These are phyloP conservation scores for Hippocampus abdominalis DNA, from an alignment of 2,113 vertebrate species.

Conservation along the genomic window DNA sequence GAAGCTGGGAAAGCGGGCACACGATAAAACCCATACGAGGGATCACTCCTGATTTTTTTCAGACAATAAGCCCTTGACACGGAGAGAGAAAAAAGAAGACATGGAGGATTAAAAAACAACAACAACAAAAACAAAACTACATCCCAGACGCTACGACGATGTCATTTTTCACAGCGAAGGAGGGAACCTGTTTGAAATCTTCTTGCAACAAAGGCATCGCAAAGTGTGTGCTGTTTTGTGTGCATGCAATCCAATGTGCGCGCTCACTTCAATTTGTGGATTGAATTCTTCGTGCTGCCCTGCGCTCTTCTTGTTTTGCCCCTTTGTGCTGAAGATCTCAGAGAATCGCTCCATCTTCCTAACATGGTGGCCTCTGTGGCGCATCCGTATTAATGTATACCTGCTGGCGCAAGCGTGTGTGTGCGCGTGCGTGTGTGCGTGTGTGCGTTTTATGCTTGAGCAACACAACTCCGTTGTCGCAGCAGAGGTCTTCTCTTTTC, in stretches of 20 bases:
- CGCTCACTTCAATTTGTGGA: conserved; percentile 42
- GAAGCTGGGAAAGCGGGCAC: conserved; percentile 47
- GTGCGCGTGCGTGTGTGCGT: conserved; percentile 1
- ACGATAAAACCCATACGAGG: conserved; percentile 43
- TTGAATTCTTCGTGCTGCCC: conserved; percentile 46
- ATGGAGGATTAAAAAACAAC: conserved; percentile 15
- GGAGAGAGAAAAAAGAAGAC: conserved; percentile 65
- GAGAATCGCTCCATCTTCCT: neutral
- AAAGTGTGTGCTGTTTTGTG: conserved; percentile 37
- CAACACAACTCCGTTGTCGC: conserved; percentile 34
- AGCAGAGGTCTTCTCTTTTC: conserved; percentile 66
- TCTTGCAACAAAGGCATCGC: conserved; percentile 62
- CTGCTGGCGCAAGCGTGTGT: conserved; percentile 10
- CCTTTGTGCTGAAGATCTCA: conserved; percentile 20
- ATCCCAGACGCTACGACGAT: conserved; percentile 54
- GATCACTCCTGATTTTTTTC: conserved; percentile 59
- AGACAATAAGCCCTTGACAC: conserved; percentile 44
- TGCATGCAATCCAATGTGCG: conserved; percentile 30
- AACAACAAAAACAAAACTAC: neutral
- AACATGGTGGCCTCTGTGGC: conserved; percentile 29
- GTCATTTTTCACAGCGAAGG: conserved; percentile 65
- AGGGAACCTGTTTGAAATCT: conserved; percentile 58
- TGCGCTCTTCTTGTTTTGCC: conserved; percentile 34
- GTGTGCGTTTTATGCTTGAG: conserved; percentile 33
- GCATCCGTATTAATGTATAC: conserved; percentile 27